Percentiles rank a stretch among this genome's conserved stretches.
Conservation (phyloP, 2,888 invertebrate genomes). For the Scaptomyza reducta region DNA sequence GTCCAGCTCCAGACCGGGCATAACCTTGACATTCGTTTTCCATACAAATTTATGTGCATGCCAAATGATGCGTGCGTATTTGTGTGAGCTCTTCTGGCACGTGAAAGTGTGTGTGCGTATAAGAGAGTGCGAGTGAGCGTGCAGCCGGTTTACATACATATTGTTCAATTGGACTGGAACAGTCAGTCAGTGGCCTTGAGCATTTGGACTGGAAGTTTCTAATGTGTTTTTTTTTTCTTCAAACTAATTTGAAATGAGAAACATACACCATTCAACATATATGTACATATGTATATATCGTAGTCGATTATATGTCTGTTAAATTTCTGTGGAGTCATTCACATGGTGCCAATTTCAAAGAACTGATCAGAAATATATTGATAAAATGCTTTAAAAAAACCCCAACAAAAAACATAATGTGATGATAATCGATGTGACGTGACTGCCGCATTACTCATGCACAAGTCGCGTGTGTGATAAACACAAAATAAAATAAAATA, state of each 20-base stretch:
- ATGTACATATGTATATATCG: neutral
- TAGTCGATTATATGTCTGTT: conserved; percentile 14
- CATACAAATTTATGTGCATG: conserved; percentile 58
- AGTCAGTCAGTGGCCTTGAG: conserved; percentile 27
- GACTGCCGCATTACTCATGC: conserved; percentile 45
- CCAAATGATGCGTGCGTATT: conserved; percentile 19
- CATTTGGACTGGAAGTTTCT: conserved; percentile 44
- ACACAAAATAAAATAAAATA: neutral
- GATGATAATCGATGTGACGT: conserved; percentile 43
- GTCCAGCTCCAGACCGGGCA: conserved; percentile 28
- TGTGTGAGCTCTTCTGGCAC: neutral
- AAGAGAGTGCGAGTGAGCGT: conserved; percentile 12
- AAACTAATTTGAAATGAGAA: conserved; percentile 24
- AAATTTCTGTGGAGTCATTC: conserved; percentile 50
- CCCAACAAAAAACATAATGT: conserved; percentile 1
- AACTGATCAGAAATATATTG: conserved; percentile 18
- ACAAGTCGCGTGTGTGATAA: conserved; percentile 54
- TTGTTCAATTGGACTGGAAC: conserved; percentile 37
- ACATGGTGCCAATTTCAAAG: conserved; percentile 24
- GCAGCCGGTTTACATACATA: conserved; percentile 36
- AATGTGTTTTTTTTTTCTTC: conserved; percentile 36
- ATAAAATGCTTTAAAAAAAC: conserved; percentile 29
- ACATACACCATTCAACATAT: neutral
- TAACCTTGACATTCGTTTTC: conserved; percentile 70
- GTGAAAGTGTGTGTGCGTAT: neutral